Evolutionary conservation across 2,113 vertebrate species (phyloP).

Genomic region (Ammodytes marinus): DNA sequence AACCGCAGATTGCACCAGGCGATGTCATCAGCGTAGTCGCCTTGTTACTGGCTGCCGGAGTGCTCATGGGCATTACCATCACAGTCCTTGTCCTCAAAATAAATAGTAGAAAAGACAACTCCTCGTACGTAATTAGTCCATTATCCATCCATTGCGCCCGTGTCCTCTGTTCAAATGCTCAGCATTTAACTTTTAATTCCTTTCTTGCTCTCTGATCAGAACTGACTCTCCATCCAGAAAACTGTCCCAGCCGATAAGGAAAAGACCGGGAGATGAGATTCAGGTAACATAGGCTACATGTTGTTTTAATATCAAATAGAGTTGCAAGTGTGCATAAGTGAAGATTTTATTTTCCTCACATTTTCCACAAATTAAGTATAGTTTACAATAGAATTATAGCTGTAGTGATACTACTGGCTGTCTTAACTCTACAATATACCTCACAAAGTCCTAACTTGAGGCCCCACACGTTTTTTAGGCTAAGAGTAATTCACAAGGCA

Average conservation of each 20-base stretch:
- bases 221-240: conserved; percentile 72
- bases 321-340: background rate
- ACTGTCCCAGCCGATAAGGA: conserved; percentile 70
- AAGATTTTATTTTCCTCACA: background rate
- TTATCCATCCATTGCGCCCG: background rate
- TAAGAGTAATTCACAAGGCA: no score
- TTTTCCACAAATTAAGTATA: background rate
- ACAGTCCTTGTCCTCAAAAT: conserved; percentile 84
- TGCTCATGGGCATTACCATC: conserved; percentile 81
- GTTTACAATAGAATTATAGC: no score
- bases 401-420: no score
- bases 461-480: no score
- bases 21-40: conserved; percentile 84
- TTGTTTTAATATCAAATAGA: background rate
- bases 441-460: no score
- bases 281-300: conserved; percentile 61
- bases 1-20: conserved; percentile 78
- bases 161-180: background rate
- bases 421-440: no score
- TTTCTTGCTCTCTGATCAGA: conserved; percentile 41
- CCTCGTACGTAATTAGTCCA: conserved; percentile 74
- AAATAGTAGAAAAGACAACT: conserved; percentile 74
- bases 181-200: background rate
- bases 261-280: conserved; percentile 75
- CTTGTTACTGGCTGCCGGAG: conserved; percentile 81